These are phyloP conservation scores for Branchipolynoe longqiensis DNA, from an alignment of 2,888 invertebrate species.

Conservation along the genomic window DNA sequence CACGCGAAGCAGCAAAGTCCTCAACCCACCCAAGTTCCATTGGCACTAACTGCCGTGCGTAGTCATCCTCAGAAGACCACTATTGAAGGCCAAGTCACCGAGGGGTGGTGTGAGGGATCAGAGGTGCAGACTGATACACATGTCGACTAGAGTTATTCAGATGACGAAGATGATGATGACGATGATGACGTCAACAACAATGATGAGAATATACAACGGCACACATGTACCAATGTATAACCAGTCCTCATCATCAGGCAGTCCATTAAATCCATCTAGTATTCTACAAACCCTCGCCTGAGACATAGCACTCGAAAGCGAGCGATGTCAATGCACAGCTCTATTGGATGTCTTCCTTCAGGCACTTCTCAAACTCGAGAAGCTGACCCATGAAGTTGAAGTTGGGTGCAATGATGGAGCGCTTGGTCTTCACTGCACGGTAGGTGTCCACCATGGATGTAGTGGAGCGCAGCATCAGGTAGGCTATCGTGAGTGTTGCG, in stretches of 20 bases:
- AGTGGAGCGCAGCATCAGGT: slow-evolving; percentile 92
- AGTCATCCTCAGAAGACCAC: neutral
- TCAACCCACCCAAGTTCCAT: too few species aligned
- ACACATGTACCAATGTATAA: neutral
- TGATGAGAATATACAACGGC: slow-evolving; percentile 16
- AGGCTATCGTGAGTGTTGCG: slow-evolving; percentile 96
- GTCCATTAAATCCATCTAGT: too few species aligned
- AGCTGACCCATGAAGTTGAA: slow-evolving; percentile 96
- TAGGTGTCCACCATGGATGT: slow-evolving; percentile 93
- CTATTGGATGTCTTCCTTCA: slow-evolving; percentile 68
- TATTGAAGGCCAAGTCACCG: neutral
- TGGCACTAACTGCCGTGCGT: neutral
- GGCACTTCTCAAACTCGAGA: slow-evolving; percentile 88
- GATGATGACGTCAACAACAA: neutral
- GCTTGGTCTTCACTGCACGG: slow-evolving; percentile 90
- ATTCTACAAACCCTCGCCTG: too few species aligned
- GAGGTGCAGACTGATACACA: neutral
- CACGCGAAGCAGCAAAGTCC: too few species aligned
- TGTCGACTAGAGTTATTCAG: slow-evolving; percentile 27
- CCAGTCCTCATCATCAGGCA: too few species aligned
- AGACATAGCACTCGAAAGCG: slow-evolving; percentile 18
- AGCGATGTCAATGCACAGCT: neutral
- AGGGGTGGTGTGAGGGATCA: too few species aligned
- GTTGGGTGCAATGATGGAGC: slow-evolving; percentile 96
- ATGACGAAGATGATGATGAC: too few species aligned